Base-by-base conservation (phyloP, 1,140 invertebrate species). In the Brachionus koreanus region DNA sequence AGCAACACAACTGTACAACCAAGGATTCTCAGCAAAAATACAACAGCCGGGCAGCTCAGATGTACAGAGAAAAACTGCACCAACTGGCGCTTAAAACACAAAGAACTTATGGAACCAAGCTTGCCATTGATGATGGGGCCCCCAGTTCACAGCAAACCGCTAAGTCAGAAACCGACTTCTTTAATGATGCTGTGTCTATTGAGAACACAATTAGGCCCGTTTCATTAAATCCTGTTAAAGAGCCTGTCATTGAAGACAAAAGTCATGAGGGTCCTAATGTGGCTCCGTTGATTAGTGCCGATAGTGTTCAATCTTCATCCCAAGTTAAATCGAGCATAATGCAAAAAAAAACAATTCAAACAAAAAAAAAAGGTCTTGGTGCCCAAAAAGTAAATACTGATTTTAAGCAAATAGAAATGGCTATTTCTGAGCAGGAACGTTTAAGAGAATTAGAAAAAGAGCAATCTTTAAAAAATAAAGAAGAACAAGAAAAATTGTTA, bases 1-100 rank as follows among this genome's bases (percentile, higher is more conserved):
- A 92, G 63, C 93, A 97, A 88, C 94, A 99, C 87, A 96, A 97
- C 83, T 94, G 94, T 86, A 92, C 91, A 42, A 94, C 93, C 46
- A 92, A 91, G 76, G 97, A 99, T 90, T 92, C 96, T 16, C 94
- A 98, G 84, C 95, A 97, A 87, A 99, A 99, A 86, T 99, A 99
- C 88, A 96, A 94, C 86, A 98, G 96, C 3, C 90, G 96, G 84
- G 95, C 95, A 49, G 97, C 97, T 5, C 92, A 93, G 86, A 88
- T 97, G 83, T 99, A 99, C 87, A 91, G 92, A 84, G 86, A 88
- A 33, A 88, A 87, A 81, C 82, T 88, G 13, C 84, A 91, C 83
- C 89, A 92, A 72, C 86, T 92, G 83, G 94, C 96, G 23, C 90
- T 91, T 74, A 93, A 96, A 86, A 94, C 95, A 13, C 94, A 97